Evolutionary conservation across 1,140 invertebrate genomes (phyloP).

Genomic region (Achroia grisella): DNA sequence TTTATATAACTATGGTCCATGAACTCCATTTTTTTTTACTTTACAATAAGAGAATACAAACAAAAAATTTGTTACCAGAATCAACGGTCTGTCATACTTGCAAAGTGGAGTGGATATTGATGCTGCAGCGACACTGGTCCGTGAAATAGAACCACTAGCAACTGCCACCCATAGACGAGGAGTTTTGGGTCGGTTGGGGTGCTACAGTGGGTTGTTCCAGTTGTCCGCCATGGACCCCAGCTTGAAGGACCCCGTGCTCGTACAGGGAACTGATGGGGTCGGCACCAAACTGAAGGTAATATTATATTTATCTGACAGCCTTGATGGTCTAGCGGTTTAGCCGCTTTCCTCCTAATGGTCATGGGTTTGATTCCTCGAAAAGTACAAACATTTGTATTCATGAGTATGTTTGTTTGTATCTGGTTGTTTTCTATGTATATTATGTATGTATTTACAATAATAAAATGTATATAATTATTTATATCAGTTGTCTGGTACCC

Average conservation of each 20-base stretch:
- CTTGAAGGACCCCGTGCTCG: slow-evolving; percentile 88
- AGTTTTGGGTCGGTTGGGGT: slow-evolving; percentile 87
- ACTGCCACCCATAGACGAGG: slow-evolving; percentile 81
- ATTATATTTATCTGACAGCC: too few relatives aligned
- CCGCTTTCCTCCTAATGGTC: too few relatives aligned
- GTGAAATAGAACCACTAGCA: slow-evolving; percentile 86
- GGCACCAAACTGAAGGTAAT: slow-evolving; percentile 93
- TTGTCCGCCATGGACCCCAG: slow-evolving; percentile 72
- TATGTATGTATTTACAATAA: too few relatives aligned
- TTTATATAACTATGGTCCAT: too few relatives aligned
- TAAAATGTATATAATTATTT: too few relatives aligned
- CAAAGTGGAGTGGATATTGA: slow-evolving; percentile 94
- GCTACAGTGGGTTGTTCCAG: slow-evolving; percentile 96
- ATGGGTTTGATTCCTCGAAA: too few relatives aligned
- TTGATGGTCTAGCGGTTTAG: too few relatives aligned
- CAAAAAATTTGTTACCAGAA: slow-evolving; percentile 35
- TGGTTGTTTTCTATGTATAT: too few relatives aligned
- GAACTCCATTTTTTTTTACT: slow-evolving; percentile 7
- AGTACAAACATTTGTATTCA: too few relatives aligned
- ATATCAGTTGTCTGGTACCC: too few relatives aligned
- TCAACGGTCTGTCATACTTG: slow-evolving; percentile 87
- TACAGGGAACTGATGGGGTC: slow-evolving; percentile 95
- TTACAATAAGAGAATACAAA: neutral
- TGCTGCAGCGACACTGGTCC: slow-evolving; percentile 90
- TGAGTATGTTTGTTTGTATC: too few relatives aligned